Base-by-base conservation (phyloP, 2,888 invertebrate genomes). In the Drosophila mayaguana region DNA sequence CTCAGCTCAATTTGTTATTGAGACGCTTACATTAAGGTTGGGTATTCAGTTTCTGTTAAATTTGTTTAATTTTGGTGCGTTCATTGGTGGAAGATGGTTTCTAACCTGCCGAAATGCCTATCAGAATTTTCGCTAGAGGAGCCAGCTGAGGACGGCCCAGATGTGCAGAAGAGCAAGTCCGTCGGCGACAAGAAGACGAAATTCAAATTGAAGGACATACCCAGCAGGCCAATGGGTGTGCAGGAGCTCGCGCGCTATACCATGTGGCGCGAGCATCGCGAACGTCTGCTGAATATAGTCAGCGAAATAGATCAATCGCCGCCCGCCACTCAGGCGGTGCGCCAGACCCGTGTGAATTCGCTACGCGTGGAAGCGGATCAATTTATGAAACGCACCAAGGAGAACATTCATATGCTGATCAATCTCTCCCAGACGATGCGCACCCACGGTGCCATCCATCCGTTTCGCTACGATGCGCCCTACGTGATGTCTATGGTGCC, bases 331-430 rank as follows among this genome's bases (percentile, higher is more conserved):
- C 74, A 85, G 7, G 68, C 88, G 1, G 72, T 63, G 0, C 86
- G 83, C 0, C 16, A 70, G 20, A 82, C 86, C 1, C 81, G 82
- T 0, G 60, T 80, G 0, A 68, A 77, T 42, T 11, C 11, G 0
- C 18, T 87, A 18, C 68, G 78, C 0, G 78, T 76, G 1, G 77
- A 86, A 48, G 86, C 88, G 0, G n/a, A 43, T 2, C 36, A 28
- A 2, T 88, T 72, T 11, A 80, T 86, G 88, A 8, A 12, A 0
- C 82, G 83, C 5, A 88, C 86, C 25, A 76, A 48, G 48, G 75
- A 72, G 1, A 87, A 87, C 38, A 76, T 87, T 2, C 80, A 79
- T 5, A 45, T 86, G 53, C 56, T 81, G 22, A 9, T 70, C 7
- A 62, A 38, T 1, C 25, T 81, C 14, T 57, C 68, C 25, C 53